A percentile compares a stretch with the other conserved stretches of the same genome.
These are phyloP conservation scores for Temnothorax ravouxi DNA, from an alignment of 2,888 invertebrate species.

Conservation along the genomic window DNA sequence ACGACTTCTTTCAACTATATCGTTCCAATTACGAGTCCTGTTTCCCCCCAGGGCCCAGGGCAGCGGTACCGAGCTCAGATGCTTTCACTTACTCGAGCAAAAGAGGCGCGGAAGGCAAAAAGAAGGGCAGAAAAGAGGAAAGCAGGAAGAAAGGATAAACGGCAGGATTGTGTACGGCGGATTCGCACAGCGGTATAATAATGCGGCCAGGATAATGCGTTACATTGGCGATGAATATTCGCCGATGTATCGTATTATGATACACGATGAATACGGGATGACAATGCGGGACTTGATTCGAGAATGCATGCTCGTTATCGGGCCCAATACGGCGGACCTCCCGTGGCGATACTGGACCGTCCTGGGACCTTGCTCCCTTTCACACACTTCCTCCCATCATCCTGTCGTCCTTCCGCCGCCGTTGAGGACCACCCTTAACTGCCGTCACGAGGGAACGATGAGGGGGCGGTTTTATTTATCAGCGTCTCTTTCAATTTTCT, in stretches of 20 bases:
- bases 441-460: background rate
- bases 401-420: slow-evolving; percentile 37
- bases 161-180: slow-evolving; percentile 57
- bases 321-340: slow-evolving; percentile 66
- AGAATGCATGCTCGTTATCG: slow-evolving; percentile 83
- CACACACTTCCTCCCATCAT: slow-evolving; percentile 34
- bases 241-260: slow-evolving; percentile 51
- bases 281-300: slow-evolving; percentile 83
- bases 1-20: background rate
- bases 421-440: background rate
- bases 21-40: slow-evolving; percentile 37
- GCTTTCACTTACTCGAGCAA: slow-evolving; percentile 52
- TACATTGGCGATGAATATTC: slow-evolving; percentile 79
- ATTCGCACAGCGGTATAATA: slow-evolving; percentile 67
- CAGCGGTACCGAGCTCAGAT: slow-evolving; percentile 68
- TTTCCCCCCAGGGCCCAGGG: background rate
- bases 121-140: slow-evolving; percentile 26
- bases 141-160: slow-evolving; percentile 54
- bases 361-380: slow-evolving; percentile 65
- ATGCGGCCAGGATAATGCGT: slow-evolving; percentile 70
- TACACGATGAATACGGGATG: slow-evolving; percentile 61
- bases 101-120: slow-evolving; percentile 47
- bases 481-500: background rate
- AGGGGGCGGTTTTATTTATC: slow-evolving; percentile 32
- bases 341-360: slow-evolving; percentile 73